Conservation (phyloP, 2,113 vertebrate genomes). For the Semicossyphus pulcher region DNA sequence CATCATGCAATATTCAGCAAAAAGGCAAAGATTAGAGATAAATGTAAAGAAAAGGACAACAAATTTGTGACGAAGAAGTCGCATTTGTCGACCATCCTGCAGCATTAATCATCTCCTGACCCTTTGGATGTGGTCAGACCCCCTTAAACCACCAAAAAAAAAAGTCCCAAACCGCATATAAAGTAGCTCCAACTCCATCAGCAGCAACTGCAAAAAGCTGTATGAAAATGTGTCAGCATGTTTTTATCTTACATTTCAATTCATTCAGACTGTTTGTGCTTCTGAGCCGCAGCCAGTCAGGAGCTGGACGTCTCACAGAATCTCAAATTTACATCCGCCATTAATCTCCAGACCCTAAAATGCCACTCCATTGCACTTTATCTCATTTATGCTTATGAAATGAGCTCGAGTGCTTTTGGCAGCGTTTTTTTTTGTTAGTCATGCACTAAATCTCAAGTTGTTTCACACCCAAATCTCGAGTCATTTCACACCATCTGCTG, state of each 20-base stretch:
- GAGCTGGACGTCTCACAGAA: constrained; percentile 48
- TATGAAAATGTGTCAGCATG: constrained; percentile 20
- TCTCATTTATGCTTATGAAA: constrained; percentile 73
- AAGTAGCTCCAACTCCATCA: background rate
- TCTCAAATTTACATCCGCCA: constrained; percentile 57
- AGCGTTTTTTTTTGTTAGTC: constrained; percentile 70
- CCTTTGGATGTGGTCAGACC: too few species aligned
- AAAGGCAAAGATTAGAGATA: too few species aligned
- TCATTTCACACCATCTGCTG: constrained; percentile 76
- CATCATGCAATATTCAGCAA: too few species aligned
- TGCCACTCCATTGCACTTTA: constrained; percentile 67
- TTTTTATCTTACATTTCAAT: constrained; percentile 22
- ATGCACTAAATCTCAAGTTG: constrained; percentile 72
- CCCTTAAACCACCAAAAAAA: background rate
- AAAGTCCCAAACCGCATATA: background rate
- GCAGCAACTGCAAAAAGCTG: background rate
- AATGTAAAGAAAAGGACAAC: too few species aligned
- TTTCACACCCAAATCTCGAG: constrained; percentile 70
- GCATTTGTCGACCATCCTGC: too few species aligned
- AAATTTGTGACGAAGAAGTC: too few species aligned
- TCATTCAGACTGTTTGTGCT: constrained; percentile 45
- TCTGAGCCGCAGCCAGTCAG: constrained; percentile 51
- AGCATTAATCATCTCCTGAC: too few species aligned
- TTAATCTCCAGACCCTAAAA: constrained; percentile 72
- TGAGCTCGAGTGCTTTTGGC: constrained; percentile 69